A percentile compares a stretch with the other conserved stretches of the same genome.
Conservation (phyloP, 2,113 vertebrate species). For the Megalops atlanticus region DNA sequence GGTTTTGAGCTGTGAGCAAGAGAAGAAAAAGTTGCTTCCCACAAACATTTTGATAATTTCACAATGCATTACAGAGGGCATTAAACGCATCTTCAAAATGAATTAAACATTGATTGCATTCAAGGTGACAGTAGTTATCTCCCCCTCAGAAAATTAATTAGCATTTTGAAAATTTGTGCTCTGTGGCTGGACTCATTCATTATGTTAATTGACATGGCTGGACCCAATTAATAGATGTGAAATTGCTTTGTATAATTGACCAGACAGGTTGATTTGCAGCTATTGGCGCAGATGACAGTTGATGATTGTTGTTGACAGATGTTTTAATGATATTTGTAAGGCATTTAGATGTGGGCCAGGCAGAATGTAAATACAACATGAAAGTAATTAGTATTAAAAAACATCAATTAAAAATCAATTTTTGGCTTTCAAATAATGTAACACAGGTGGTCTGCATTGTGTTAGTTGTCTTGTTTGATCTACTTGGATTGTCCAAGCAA, state of each 20-base stretch:
- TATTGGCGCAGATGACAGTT: background rate
- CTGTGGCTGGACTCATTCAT: background rate
- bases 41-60: background rate
- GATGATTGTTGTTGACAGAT: background rate
- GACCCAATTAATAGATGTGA: background rate
- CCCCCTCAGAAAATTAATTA: background rate
- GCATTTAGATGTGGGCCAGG: background rate
- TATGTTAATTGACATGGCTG: background rate
- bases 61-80: background rate
- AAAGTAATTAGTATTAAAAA: no score
- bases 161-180: background rate
- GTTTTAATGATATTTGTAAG: background rate
- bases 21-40: background rate
- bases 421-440: no score
- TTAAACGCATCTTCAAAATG: background rate
- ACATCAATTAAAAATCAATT: no score
- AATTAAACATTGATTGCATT: conserved; percentile 4
- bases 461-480: background rate
- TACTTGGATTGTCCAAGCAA: background rate
- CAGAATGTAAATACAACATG: background rate
- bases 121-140: background rate
- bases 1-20: background rate
- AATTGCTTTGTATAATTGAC: background rate
- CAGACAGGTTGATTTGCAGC: background rate
- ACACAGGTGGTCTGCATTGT: no score